phyloP scores from a whole-genome alignment of 2,113 vertebrate genomes.

The Calidris pugnax region DNA sequence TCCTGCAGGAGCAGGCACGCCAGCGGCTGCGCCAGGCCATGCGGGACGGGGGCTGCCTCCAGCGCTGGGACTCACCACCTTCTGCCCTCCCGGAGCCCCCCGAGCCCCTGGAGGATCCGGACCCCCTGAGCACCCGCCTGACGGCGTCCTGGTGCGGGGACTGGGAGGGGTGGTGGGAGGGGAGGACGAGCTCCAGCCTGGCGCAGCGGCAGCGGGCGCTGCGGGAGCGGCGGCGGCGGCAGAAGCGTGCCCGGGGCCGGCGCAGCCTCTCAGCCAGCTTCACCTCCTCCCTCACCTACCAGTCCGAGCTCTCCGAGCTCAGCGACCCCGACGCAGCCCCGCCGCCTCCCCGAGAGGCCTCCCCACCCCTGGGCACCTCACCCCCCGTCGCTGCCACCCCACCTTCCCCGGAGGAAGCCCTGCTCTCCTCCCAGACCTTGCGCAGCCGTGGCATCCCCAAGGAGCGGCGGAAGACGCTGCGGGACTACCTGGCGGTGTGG shows the following conservation, averaged over 20 bases:
- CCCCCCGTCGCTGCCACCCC: no score
- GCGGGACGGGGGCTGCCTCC: not conserved
- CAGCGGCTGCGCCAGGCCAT: not conserved
- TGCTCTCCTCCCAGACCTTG: slow-evolving; percentile 35
- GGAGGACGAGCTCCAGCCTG: slow-evolving; percentile 52
- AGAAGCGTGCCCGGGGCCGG: slow-evolving; percentile 60
- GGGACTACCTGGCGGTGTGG: slow-evolving; percentile 17
- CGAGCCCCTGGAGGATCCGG: accelerated
- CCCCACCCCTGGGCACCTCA: not conserved
- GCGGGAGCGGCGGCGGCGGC: slow-evolving; percentile 68
- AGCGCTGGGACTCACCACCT: not conserved
- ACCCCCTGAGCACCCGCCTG: slow-evolving; percentile 76
- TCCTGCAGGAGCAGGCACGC: not conserved
- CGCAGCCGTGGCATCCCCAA: not conserved
- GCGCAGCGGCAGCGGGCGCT: slow-evolving; percentile 43
- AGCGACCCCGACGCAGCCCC: accelerated
- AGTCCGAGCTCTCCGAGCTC: slow-evolving; percentile 36
- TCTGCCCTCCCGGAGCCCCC: not conserved
- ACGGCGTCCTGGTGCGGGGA: slow-evolving; percentile 74
- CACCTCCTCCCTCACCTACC: slow-evolving; percentile 77
- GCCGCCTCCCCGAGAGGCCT: not conserved
- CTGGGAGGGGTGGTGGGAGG: slow-evolving; percentile 80
- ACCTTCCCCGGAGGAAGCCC: accelerated
- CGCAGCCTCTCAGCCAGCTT: slow-evolving; percentile 78
- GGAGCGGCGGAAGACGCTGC: slow-evolving; percentile 13